Evolutionary conservation across 2,113 vertebrate genomes (phyloP).

Genomic region (Neodontobutis hainanensis): DNA sequence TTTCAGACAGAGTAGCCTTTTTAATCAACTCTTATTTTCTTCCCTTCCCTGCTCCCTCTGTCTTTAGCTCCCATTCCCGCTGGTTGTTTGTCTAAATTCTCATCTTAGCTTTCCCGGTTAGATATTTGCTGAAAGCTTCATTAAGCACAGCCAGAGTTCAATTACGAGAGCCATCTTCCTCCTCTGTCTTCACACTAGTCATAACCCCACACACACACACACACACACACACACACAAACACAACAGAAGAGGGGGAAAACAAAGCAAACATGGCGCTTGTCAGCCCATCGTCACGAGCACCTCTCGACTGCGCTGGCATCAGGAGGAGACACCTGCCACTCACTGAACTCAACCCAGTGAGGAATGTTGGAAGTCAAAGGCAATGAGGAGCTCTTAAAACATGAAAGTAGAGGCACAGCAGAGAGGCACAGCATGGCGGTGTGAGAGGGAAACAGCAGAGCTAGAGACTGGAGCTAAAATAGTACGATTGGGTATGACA

Average conservation of each 20-base stretch:
- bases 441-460: constrained; percentile 49
- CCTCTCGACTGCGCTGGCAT: constrained; percentile 53
- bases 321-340: constrained; percentile 64
- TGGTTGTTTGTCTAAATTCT: constrained; percentile 61
- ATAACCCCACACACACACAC: neutral
- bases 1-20: constrained; percentile 40
- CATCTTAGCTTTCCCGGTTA: constrained; percentile 42
- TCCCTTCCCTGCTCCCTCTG: neutral
- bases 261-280: constrained; percentile 40
- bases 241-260: neutral
- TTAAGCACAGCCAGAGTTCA: constrained; percentile 66
- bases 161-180: constrained; percentile 54
- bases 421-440: constrained; percentile 46
- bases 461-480: constrained; percentile 51
- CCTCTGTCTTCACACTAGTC: constrained; percentile 22
- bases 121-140: constrained; percentile 68
- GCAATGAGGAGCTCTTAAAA: constrained; percentile 58
- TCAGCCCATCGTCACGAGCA: constrained; percentile 49
- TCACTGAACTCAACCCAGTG: constrained; percentile 38
- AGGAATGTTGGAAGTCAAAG: constrained; percentile 46
- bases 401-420: constrained; percentile 59
- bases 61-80: constrained; percentile 28
- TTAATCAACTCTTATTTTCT: constrained; percentile 45
- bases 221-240: constrained; percentile 13
- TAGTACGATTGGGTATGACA: constrained; percentile 57